Base-by-base conservation (phyloP, 2,888 invertebrate species). In the Falcaria lacertinaria region DNA sequence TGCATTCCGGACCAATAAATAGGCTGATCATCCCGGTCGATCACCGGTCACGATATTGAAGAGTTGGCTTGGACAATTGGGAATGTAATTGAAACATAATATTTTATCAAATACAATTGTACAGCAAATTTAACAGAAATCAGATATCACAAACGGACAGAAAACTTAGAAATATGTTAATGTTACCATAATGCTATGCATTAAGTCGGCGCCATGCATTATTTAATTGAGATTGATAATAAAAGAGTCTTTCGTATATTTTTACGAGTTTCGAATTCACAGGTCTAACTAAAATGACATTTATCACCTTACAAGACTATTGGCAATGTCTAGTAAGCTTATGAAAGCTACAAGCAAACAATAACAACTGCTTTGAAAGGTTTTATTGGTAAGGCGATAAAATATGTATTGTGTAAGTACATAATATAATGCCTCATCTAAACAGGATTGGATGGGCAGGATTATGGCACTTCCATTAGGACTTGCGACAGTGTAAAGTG, bases 401-500 rank as follows among this genome's bases (percentile, higher is more conserved):
- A 13, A 17, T 17, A 17, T 13, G 35, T 11, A n/a, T n/a, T n/a
- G n/a, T 7, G 35, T 22, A 15, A 22, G 11, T 22, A 22, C 16
- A 22, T 22, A 22, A 22, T 22, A 15, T 22, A 13, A 11, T 37
- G 37, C 22, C 22, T 37, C 22, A 22, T 37, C 37, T 22, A 14
- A 37, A 37, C 37, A 37, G 37, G 22, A 22, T 37, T 37, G 37
- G 22, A 37, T 37, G 37, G 37, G 22, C 37, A 22, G 37, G 25
- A 37, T 37, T 37, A 22, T 14, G 52, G 17, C 57, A 43, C 47
- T 64, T 67, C 60, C 54, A 63, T 57, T 54, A 40, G 44, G 43
- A 52, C 25, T 60, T 55, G 46, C 52, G 52, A 54, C 60, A 61
- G 64, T 59, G 68, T 71, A 55, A 57, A 60, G 60, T 66, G 63